Base-by-base conservation (phyloP, 2,888 invertebrate species). In the Drosophila barbarae region DNA sequence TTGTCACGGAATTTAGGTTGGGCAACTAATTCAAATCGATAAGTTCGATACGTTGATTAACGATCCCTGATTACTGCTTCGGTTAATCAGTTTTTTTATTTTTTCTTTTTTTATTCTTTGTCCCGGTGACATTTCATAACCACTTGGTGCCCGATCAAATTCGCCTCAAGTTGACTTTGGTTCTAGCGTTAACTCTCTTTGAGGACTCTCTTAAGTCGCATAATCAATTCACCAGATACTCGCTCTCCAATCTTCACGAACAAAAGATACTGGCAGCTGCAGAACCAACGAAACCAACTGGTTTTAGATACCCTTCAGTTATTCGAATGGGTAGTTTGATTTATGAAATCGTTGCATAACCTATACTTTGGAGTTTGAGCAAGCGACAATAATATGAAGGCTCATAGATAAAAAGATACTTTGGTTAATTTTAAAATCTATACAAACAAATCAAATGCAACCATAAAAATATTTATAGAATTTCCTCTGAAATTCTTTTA, bases 1-100 rank as follows among this genome's bases (percentile, higher is more conserved):
- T 77, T 75, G 66, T 80, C 69, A 69, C 70, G 73, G 66, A 84
- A 85, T 77, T 69, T 69, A 77, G 77, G 84, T 73, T 83, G 69
- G 85, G 77, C 68, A 60, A 53, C 36, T 51, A 30, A 71, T 57
- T 57, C 55, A 51, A 53, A 54, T 55, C 49, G 83, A 76, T 65
- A 74, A 67, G 64, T 72, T 70, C 54, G 55, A 69, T 68, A 67
- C 54, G 32, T 65, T 56, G 61, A 66, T 68, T 67, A 52, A 18
- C 61, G 53, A 52, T 36, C 36, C 54, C 36, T 60, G 55, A 49
- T 58, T 54, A 51, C 18, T 32, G 53, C 34, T 30, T 61, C 13
- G 30, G 32, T 61, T 81, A 73, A 73, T 69, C 74, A 72, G 49
- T 42, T 42, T 28, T 28, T 26, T 41, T 23, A 23, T 61, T 13